phyloP scores from a whole-genome alignment of 2,888 invertebrate genomes.

The Apodemia mormo region DNA sequence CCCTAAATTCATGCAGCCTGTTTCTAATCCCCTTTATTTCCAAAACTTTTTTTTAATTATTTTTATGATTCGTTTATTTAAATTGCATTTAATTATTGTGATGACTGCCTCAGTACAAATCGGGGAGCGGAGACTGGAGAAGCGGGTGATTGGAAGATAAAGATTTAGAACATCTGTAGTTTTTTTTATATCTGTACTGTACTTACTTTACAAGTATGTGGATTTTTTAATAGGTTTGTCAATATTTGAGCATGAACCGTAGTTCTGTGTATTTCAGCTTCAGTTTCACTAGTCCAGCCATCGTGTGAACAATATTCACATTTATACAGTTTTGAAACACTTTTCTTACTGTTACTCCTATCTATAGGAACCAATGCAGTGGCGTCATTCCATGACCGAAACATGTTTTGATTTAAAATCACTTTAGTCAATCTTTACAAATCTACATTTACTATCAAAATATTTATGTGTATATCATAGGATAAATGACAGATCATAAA shows the following conservation, averaged over 20 bases:
- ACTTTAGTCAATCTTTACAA: not conserved
- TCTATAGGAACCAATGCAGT: not conserved
- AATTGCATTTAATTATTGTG: no score
- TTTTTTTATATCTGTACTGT: not conserved
- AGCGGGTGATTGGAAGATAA: no score
- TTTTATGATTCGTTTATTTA: no score
- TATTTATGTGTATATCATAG: no score
- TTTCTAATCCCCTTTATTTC: no score
- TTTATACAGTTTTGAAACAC: not conserved
- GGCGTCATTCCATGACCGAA: not conserved
- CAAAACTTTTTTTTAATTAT: no score
- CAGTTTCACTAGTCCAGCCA: constrained; percentile 51
- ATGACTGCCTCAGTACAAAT: no score
- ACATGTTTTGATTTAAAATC: not conserved
- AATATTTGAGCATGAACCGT: constrained; percentile 36
- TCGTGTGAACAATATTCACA: constrained; percentile 44
- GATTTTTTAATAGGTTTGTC: not conserved
- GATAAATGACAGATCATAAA: no score
- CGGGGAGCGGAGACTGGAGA: no score
- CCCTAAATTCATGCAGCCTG: no score
- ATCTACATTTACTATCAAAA: no score
- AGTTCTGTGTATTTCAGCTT: constrained; percentile 52
- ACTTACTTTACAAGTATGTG: constrained; percentile 38
- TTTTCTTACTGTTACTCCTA: constrained; percentile 4
- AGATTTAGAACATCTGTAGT: not conserved